Evolutionary conservation across 1,140 invertebrate genomes (phyloP).

Genomic region (Pachypeltis micranthus): DNA sequence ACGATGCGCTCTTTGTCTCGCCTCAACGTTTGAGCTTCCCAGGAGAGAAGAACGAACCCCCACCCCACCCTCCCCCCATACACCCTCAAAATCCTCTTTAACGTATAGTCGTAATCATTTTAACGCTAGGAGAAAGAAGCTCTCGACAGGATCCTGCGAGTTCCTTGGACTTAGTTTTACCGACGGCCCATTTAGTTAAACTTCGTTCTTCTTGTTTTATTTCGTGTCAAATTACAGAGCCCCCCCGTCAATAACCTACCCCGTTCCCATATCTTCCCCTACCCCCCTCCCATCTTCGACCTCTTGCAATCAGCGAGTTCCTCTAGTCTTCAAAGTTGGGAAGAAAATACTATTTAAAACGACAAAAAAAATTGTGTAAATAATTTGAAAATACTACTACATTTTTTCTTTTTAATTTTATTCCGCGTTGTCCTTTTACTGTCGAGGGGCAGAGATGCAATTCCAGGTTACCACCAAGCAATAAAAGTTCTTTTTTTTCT

Average conservation of each 20-base stretch:
- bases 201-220: not conserved
- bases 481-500: too few species aligned
- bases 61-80: not conserved
- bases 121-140: too few species aligned
- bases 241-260: not conserved
- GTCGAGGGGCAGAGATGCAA: too few species aligned
- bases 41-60: constrained; percentile 10
- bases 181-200: not conserved
- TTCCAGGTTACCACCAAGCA: too few species aligned
- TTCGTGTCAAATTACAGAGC: not conserved
- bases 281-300: not conserved
- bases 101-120: too few species aligned
- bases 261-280: not conserved
- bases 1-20: constrained; percentile 11
- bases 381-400: too few species aligned
- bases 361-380: too few species aligned
- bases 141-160: too few species aligned
- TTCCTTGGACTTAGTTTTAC: too few species aligned
- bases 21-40: not conserved
- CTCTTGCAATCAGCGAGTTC: not conserved
- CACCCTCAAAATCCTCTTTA: not conserved
- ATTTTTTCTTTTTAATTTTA: too few species aligned
- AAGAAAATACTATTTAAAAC: too few species aligned
- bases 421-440: too few species aligned
- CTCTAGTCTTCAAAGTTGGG: not conserved